Evolutionary conservation across 2,113 vertebrate genomes (phyloP), one percentile per base, ranked within the genome.

Genomic region (Forbesichthys papilliferus): DNA sequence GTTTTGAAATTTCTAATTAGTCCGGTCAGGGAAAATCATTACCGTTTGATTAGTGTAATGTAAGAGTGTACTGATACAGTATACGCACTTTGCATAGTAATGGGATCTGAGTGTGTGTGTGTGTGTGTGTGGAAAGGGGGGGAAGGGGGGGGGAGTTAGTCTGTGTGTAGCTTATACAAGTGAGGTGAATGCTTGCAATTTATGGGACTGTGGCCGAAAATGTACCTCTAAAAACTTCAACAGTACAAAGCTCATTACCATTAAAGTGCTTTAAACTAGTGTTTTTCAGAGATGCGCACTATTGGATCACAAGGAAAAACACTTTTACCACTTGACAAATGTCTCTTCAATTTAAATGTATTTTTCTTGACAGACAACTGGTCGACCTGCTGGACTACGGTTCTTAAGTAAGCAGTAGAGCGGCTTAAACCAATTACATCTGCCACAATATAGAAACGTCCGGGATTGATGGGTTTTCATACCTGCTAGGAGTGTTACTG

Each of bases 1-100:
- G 76, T 68, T 83, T 66, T 69, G 68, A 77, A 86, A 90, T 88
- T 78, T 79, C 74, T 78, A 87, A 88, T 89, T 84, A 84, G 78
- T 81, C 88, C 79, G 81, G 77, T 78, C 16, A 51, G 63, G 67
- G 55, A 80, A 87, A 88, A 88, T 84, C 87, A 84, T 85, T 87
- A 88, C 75, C 59, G 61, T 82, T 88, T 80, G 82, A 91, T 88
- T 86, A 81, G 71, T 77, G 81, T 70, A 82, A 74, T 68, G 74
- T 53, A 49, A 46, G 69, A 78, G 78, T 84, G 85, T 86, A 27
- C 27, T 27, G 27, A 27, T 27, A 27, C 27, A 27, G 16, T 71
- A 75, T 27, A 61, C 69, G 58, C 58, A 73, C 66, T 66, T 69
- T 83, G 85, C 84, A 84, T 83, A 67, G 77, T 71, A 85, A 87